Evolutionary conservation across 2,113 vertebrate genomes (phyloP).

Genomic region (Halichoerus grypus): DNA sequence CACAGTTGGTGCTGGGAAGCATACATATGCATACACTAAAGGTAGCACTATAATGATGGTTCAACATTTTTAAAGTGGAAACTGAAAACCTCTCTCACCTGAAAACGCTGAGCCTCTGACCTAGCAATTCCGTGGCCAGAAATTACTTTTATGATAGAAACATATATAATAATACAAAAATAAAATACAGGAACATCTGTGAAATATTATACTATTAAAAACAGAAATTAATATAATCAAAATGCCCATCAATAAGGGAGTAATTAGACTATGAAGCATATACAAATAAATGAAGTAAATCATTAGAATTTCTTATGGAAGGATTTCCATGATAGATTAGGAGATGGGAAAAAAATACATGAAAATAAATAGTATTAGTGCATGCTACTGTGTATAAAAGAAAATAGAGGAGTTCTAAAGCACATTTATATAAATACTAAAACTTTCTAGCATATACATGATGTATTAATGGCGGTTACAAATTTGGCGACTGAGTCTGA

Average conservation of each 20-base stretch:
- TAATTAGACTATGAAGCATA: background rate
- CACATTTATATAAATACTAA: conserved; percentile 18
- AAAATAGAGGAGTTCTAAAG: background rate
- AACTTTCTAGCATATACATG: background rate
- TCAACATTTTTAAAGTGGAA: conserved; percentile 19
- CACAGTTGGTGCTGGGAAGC: background rate
- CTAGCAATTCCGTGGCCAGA: background rate
- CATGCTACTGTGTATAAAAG: background rate
- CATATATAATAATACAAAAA: background rate
- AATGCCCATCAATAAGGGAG: background rate
- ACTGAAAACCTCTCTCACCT: background rate
- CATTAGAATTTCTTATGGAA: background rate
- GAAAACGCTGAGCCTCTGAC: conserved; percentile 6
- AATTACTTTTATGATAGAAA: conserved; percentile 52
- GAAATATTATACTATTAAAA: conserved; percentile 10
- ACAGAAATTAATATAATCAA: background rate
- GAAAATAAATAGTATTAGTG: background rate
- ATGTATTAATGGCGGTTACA: background rate
- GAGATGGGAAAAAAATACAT: background rate
- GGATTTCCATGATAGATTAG: background rate
- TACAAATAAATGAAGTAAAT: conserved; percentile 4
- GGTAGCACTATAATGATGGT: background rate
- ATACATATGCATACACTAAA: background rate
- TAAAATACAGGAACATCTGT: background rate
- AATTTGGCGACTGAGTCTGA: background rate